Conservation (phyloP, 2,113 vertebrate species). For the Anolis carolinensis region DNA sequence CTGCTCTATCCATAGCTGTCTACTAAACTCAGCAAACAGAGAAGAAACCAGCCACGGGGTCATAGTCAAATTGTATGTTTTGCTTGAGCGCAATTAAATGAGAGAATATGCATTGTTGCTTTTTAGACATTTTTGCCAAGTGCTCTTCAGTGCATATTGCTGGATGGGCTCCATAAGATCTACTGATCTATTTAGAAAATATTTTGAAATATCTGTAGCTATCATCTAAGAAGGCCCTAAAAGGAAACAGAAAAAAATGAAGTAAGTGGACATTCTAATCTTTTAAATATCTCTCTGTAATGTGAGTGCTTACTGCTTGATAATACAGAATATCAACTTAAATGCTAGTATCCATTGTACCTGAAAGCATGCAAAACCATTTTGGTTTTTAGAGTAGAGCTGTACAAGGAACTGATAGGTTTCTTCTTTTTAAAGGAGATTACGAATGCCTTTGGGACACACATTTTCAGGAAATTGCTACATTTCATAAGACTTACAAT, state of each 20-base stretch:
- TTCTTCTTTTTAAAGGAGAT: background rate
- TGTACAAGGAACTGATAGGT: background rate
- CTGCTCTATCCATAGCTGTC: background rate
- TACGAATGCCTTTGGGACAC: background rate
- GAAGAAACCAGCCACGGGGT: background rate
- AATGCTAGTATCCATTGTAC: background rate
- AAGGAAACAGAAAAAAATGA: background rate
- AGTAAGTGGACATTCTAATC: background rate
- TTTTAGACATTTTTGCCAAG: background rate
- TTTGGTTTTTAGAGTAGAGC: background rate
- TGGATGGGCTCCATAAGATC: background rate
- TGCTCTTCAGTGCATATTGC: background rate
- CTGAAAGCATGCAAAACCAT: background rate
- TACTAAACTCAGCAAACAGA: slow-evolving; percentile 1
- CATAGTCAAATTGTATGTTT: background rate
- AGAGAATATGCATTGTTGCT: background rate
- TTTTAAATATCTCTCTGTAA: background rate
- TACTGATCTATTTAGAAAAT: too few species aligned
- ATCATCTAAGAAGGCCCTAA: background rate
- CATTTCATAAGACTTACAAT: background rate
- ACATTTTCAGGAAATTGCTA: background rate
- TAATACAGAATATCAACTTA: background rate
- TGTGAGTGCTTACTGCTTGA: too few species aligned
- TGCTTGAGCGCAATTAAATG: background rate
- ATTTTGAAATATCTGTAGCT: too few species aligned